A percentile compares a stretch with the other conserved stretches of the same genome.
Evolutionary conservation across 2,113 vertebrate species (phyloP).

Genomic region (human (Homo sapiens)): DNA sequence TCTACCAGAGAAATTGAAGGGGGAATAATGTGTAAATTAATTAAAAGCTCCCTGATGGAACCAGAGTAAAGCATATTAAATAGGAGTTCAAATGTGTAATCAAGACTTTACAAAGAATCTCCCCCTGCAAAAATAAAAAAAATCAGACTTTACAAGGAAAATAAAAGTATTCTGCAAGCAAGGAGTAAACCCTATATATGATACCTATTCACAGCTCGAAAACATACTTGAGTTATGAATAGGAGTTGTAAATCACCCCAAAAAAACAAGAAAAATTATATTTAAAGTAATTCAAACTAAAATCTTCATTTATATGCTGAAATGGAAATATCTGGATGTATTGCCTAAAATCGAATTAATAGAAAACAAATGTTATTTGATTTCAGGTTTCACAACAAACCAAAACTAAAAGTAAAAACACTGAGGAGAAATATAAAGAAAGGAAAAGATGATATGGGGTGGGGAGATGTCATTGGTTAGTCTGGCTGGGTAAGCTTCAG

Average conservation of each 20-base stretch:
- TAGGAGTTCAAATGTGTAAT: constrained; percentile 3
- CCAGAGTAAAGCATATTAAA: not conserved
- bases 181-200: not conserved
- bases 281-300: not conserved
- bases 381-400: not conserved
- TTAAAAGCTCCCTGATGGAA: not conserved
- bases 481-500: not conserved
- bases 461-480: not conserved
- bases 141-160: not conserved
- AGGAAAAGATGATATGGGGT: not conserved
- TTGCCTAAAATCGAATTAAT: not conserved
- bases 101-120: not conserved
- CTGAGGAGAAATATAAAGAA: not conserved
- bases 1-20: constrained; percentile 1
- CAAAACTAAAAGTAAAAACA: constrained; percentile 3
- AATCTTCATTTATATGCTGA: not conserved
- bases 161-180: not conserved
- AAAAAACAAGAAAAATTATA: not conserved
- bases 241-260: not conserved
- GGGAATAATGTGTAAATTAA: not conserved
- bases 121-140: not conserved
- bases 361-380: not conserved
- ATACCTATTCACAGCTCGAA: not conserved
- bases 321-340: not conserved
- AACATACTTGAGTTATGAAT: not conserved